These are phyloP conservation scores for Leucopsar rothschildi DNA, from an alignment of 2,113 vertebrate genomes.

Conservation along the genomic window DNA sequence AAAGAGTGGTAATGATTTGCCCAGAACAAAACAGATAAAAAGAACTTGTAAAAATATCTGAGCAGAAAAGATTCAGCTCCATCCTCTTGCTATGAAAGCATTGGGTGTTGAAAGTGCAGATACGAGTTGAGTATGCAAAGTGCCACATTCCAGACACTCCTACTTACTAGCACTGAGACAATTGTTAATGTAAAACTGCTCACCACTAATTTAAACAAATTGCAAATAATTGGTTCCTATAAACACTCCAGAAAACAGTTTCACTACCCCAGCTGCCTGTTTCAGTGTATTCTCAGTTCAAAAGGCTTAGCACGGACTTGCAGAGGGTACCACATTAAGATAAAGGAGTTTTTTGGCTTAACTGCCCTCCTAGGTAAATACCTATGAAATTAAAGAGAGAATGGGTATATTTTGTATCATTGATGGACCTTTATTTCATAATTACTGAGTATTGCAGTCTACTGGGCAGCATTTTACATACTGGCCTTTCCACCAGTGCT, in stretches of 20 bases:
- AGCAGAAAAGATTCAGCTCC: background rate
- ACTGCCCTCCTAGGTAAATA: background rate
- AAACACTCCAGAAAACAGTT: background rate
- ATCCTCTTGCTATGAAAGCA: background rate
- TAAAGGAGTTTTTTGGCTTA: background rate
- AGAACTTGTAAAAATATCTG: background rate
- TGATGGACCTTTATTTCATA: background rate
- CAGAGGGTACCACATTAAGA: background rate
- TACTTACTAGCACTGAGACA: background rate
- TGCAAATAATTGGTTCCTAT: background rate
- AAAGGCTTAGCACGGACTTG: background rate
- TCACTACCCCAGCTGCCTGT: background rate
- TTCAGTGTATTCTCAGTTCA: background rate
- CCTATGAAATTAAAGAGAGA: background rate
- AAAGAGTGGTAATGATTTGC: background rate
- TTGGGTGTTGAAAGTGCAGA: background rate
- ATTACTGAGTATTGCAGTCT: background rate
- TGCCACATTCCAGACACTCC: background rate
- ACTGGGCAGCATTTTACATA: background rate
- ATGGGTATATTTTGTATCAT: background rate
- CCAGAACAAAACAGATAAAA: background rate
- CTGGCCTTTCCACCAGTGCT: background rate
- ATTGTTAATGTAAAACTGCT: background rate
- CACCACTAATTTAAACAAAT: slow-evolving; percentile 11
- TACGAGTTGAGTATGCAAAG: background rate